Conservation (phyloP, 2,888 invertebrate species). For the Pristionchus exspectatus region DNA sequence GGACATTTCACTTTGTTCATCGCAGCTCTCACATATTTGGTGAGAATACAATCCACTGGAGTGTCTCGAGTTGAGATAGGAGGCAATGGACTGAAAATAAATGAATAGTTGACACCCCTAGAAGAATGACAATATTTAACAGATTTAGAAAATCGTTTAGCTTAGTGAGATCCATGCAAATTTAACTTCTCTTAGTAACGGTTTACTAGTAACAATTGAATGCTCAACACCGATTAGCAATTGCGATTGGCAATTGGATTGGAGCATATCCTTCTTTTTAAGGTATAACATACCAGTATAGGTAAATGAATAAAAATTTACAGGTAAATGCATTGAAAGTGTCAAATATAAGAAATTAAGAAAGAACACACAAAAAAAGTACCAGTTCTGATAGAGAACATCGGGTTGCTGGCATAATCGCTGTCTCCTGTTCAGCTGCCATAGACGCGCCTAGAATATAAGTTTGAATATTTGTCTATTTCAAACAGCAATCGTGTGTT, state of each 20-base stretch:
- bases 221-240: no score
- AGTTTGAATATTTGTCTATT: not conserved
- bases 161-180: not conserved
- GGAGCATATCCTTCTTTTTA: no score
- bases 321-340: not conserved
- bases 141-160: not conserved
- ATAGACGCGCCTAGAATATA: conserved; percentile 88
- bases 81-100: conserved; percentile 85
- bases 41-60: conserved; percentile 93
- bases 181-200: not conserved
- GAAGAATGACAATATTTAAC: no score
- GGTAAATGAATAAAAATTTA: not conserved
- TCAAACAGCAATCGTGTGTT: not conserved
- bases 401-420: conserved; percentile 93
- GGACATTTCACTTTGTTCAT: conserved; percentile 99
- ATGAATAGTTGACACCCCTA: no score
- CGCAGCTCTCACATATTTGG: conserved; percentile 96
- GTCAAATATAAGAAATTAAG: not conserved
- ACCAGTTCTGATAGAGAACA: conserved; percentile 86
- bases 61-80: conserved; percentile 95
- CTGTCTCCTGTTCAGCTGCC: conserved; percentile 95
- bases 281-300: no score
- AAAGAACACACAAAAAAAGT: not conserved
- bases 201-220: not conserved
- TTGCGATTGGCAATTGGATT: no score